Percentiles rank a stretch among this genome's conserved stretches.
phyloP scores from a whole-genome alignment of 2,797 vertebrate species.

The Onychomys arenicola region DNA sequence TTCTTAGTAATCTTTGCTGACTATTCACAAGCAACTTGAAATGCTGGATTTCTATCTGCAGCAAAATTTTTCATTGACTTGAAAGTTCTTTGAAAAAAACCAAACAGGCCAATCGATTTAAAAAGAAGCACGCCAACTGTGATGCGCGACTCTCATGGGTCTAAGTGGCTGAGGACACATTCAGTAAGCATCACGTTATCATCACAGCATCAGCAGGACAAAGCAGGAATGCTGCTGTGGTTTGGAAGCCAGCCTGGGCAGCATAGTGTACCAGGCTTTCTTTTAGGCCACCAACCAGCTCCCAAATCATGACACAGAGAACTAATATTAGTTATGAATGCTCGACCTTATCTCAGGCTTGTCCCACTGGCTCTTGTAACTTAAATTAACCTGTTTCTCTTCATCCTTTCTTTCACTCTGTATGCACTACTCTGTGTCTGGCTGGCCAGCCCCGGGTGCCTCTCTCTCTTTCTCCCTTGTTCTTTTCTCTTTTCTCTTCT shows the following conservation, averaged over 20 bases:
- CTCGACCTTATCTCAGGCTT: not conserved
- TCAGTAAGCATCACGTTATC: constrained; percentile 29
- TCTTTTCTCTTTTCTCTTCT: not conserved
- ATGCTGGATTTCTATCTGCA: not conserved
- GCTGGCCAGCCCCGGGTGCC: not conserved
- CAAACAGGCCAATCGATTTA: not conserved
- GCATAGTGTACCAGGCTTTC: not conserved
- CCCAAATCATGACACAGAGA: not conserved
- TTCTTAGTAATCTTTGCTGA: not conserved
- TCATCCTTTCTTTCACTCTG: not conserved
- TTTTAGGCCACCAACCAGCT: not conserved
- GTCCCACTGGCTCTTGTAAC: not conserved
- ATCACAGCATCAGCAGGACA: not conserved
- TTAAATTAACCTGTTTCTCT: not conserved
- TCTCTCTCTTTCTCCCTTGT: not conserved
- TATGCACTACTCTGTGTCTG: not conserved
- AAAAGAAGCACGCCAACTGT: not conserved
- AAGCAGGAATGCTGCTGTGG: not conserved
- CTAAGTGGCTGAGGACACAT: constrained; percentile 6
- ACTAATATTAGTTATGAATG: not conserved
- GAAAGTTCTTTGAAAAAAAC: not conserved
- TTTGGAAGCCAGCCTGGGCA: not conserved
- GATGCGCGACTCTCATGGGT: not conserved
- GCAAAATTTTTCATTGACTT: not conserved
- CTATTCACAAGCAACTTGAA: not conserved